Conservation (phyloP, 1,140 invertebrate species). For the Antheraea pernyi region DNA sequence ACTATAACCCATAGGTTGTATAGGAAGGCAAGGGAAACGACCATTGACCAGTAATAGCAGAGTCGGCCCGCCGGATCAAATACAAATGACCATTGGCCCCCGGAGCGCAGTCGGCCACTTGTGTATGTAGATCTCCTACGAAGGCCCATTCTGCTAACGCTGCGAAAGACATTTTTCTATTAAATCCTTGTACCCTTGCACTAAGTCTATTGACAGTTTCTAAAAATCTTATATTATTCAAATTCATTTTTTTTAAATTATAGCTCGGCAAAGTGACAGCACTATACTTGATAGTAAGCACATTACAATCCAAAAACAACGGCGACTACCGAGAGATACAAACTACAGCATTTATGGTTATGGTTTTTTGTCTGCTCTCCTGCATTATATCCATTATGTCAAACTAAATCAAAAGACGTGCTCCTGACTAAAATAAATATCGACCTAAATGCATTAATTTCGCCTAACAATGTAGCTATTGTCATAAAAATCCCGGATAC, state of each 20-base stretch:
- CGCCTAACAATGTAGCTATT: neutral
- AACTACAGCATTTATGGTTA: too few relatives aligned
- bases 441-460: neutral
- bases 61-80: slow-evolving; percentile 94
- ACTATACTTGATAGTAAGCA: too few relatives aligned
- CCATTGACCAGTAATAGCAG: slow-evolving; percentile 98
- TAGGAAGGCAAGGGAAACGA: slow-evolving; percentile 97
- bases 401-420: too few relatives aligned
- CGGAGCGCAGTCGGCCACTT: slow-evolving; percentile 65
- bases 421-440: too few relatives aligned
- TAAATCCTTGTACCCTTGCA: neutral
- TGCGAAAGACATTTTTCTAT: slow-evolving; percentile 26
- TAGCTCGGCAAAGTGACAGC: too few relatives aligned
- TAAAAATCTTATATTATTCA: neutral
- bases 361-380: too few relatives aligned
- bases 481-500: neutral
- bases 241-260: too few relatives aligned
- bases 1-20: slow-evolving; percentile 99
- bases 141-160: slow-evolving; percentile 67
- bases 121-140: slow-evolving; percentile 69
- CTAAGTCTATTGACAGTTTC: neutral
- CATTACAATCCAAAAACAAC: too few relatives aligned
- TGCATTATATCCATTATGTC: too few relatives aligned
- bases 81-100: slow-evolving; percentile 93
- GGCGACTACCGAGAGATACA: too few relatives aligned